These are phyloP conservation scores for Malurus splendens DNA, from an alignment of 2,797 vertebrate species.

Conservation along the genomic window DNA sequence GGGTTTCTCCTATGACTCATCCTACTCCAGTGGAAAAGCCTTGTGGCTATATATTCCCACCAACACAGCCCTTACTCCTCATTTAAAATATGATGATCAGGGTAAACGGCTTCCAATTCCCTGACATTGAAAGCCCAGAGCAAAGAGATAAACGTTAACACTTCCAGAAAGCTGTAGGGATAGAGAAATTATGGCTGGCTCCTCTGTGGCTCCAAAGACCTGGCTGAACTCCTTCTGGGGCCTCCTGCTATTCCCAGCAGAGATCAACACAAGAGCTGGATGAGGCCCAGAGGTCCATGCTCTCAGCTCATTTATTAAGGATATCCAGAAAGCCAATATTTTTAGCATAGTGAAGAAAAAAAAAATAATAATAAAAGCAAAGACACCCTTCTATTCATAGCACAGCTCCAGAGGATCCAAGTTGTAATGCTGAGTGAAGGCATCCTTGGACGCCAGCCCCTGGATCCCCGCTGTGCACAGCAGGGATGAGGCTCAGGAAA, in stretches of 20 bases:
- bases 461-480: slow-evolving; percentile 23
- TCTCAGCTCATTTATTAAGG: background rate
- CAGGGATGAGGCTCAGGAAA: slow-evolving; percentile 7
- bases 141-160: background rate
- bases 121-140: background rate
- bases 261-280: background rate
- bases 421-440: slow-evolving; percentile 30
- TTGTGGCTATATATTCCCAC: background rate
- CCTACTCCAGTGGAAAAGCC: background rate
- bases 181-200: background rate
- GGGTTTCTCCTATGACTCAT: background rate
- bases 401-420: background rate
- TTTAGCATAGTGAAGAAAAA: background rate
- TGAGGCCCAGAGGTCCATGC: background rate
- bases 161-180: background rate
- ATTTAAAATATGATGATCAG: background rate
- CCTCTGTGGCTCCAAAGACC: background rate
- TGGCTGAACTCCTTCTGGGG: background rate
- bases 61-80: background rate
- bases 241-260: background rate
- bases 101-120: background rate
- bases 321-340: background rate
- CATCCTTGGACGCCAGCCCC: slow-evolving; percentile 28
- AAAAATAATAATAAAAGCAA: background rate
- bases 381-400: slow-evolving; percentile 21